Evolutionary conservation across 2,113 vertebrate species (phyloP).

Genomic region (Carollia perspicillata): DNA sequence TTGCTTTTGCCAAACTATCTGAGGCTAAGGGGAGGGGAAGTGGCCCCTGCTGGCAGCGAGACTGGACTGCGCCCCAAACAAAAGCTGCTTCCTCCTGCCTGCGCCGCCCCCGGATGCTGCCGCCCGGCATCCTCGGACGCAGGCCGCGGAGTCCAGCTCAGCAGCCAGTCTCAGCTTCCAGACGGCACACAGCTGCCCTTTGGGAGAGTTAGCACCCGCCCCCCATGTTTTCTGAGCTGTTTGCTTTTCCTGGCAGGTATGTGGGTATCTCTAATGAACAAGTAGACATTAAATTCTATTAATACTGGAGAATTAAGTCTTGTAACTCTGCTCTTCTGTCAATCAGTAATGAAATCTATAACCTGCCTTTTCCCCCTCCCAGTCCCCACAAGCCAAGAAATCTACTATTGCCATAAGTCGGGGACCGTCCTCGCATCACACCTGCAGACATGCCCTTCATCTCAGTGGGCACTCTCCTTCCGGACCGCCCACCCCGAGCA

Average conservation of each 20-base stretch:
- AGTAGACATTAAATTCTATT: neutral
- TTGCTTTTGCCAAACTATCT: constrained; percentile 2
- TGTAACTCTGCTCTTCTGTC: neutral
- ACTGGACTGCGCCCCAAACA: neutral
- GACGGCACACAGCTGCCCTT: neutral
- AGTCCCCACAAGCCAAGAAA: constrained; percentile 48
- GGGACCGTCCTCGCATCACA: neutral
- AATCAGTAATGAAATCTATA: neutral
- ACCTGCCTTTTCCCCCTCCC: neutral
- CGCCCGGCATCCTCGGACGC: neutral
- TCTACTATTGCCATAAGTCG: constrained; percentile 30
- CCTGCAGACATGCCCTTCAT: neutral
- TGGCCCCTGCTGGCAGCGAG: neutral
- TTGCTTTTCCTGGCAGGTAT: neutral
- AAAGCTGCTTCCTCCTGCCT: neutral
- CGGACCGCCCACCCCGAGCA: neutral
- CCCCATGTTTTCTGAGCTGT: neutral
- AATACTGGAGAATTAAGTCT: neutral
- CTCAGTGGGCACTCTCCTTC: neutral
- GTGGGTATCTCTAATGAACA: neutral
- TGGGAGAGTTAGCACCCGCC: neutral
- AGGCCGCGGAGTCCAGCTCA: neutral
- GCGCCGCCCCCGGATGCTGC: neutral
- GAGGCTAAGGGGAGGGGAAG: neutral
- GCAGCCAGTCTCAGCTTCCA: neutral